Evolutionary conservation across 2,888 invertebrate genomes (phyloP).

Genomic region (Pterostichus madidus): DNA sequence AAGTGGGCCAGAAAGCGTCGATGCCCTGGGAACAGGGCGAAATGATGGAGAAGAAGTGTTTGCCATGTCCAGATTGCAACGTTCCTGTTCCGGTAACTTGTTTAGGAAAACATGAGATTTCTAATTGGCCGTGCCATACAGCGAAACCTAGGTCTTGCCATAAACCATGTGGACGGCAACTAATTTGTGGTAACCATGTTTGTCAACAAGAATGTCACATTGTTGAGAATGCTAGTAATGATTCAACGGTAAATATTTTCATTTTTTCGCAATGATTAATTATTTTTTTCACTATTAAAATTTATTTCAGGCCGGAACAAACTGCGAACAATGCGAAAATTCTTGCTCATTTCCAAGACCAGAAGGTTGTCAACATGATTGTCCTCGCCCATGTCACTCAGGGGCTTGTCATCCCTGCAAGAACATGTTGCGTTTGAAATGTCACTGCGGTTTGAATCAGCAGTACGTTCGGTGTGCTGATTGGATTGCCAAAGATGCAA

Average conservation of each 20-base stretch:
- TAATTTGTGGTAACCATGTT: conserved; percentile 89
- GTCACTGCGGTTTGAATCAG: conserved; percentile 90
- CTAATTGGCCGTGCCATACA: conserved; percentile 84
- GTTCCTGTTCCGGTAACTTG: conserved; percentile 86
- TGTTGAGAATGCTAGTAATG: conserved; percentile 77
- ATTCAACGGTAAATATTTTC: conserved; percentile 70
- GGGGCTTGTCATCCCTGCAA: conserved; percentile 88
- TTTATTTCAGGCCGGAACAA: conserved; percentile 74
- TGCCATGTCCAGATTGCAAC: conserved; percentile 87
- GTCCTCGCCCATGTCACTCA: conserved; percentile 85
- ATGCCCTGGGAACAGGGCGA: conserved; percentile 83
- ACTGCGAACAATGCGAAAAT: conserved; percentile 81
- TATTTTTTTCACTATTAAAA: too few species aligned
- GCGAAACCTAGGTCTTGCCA: conserved; percentile 89
- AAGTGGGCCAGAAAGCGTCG: conserved; percentile 80
- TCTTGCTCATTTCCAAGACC: conserved; percentile 84
- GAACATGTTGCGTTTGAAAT: conserved; percentile 84
- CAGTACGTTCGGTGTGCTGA: conserved; percentile 87
- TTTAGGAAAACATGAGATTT: conserved; percentile 85
- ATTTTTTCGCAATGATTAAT: not conserved
- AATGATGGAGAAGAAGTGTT: conserved; percentile 77
- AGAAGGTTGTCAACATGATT: conserved; percentile 87
- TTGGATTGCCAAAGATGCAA: conserved; percentile 79
- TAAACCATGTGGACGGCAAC: conserved; percentile 84
- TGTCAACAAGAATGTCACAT: conserved; percentile 88